Evolutionary conservation across 1,140 invertebrate genomes (phyloP).

Genomic region (Drosophila willistoni): DNA sequence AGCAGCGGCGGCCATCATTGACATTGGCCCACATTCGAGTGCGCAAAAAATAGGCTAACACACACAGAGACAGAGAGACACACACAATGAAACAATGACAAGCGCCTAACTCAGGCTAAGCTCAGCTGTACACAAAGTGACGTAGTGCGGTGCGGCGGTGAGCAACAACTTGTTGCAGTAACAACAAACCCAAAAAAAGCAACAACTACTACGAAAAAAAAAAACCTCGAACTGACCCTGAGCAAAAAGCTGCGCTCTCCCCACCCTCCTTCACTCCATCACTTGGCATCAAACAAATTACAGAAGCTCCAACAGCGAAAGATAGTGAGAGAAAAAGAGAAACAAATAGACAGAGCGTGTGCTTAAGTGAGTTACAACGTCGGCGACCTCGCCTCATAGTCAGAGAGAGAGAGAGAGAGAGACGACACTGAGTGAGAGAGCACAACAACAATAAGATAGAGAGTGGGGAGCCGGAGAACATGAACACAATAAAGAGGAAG

Average conservation of each 20-base stretch:
- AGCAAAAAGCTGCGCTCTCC: constrained; percentile 50
- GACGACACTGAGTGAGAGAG: no score
- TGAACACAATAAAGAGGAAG: constrained; percentile 7
- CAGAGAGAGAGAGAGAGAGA: neutral
- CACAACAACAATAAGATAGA: no score
- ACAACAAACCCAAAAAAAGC: constrained; percentile 29
- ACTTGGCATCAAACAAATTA: constrained; percentile 48
- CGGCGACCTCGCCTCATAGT: constrained; percentile 15
- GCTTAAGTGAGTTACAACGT: constrained; percentile 11
- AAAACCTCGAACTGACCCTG: constrained; percentile 76
- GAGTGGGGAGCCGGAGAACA: neutral
- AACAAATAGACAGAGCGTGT: constrained; percentile 4
- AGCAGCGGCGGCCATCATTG: constrained; percentile 57
- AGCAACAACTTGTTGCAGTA: constrained; percentile 54
- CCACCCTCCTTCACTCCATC: neutral
- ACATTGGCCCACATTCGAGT: constrained; percentile 79
- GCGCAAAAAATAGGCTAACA: constrained; percentile 22
- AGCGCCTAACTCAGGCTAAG: constrained; percentile 21
- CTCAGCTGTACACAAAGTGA: constrained; percentile 36
- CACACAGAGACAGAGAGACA: constrained; percentile 48
- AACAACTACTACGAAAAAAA: constrained; percentile 30
- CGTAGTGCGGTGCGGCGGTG: constrained; percentile 24
- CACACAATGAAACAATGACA: constrained; percentile 36
- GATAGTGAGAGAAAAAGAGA: constrained; percentile 22
- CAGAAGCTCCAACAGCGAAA: constrained; percentile 33